Conservation (phyloP, 2,888 invertebrate species). For the Phania funesta region DNA sequence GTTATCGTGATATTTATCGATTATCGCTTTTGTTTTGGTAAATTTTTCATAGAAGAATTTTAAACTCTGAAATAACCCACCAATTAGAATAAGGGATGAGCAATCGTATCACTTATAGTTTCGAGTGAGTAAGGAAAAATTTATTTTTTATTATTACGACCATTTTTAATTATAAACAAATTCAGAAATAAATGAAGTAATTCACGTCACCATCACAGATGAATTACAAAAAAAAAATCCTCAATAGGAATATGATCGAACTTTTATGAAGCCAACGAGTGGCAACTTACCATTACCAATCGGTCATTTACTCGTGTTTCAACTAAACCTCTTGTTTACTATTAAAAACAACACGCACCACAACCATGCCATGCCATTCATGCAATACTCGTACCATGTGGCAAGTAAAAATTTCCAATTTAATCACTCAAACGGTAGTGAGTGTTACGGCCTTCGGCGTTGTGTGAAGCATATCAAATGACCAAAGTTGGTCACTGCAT, state of each 20-base stretch:
- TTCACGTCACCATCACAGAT: background rate
- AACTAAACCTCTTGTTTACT: slow-evolving; percentile 35
- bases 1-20: background rate
- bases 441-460: slow-evolving; percentile 76
- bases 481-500: slow-evolving; percentile 51
- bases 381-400: slow-evolving; percentile 47
- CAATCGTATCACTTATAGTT: too few species aligned
- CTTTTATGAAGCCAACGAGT: background rate
- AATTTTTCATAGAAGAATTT: slow-evolving; percentile 12
- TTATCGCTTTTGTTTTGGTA: background rate
- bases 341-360: slow-evolving; percentile 47
- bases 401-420: slow-evolving; percentile 59
- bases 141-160: too few species aligned
- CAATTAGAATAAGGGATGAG: slow-evolving; percentile 19
- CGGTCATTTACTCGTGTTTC: slow-evolving; percentile 13
- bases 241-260: slow-evolving; percentile 31
- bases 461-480: slow-evolving; percentile 75
- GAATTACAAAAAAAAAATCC: background rate
- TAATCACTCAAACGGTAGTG: slow-evolving; percentile 59
- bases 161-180: too few species aligned
- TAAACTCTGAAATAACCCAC: background rate
- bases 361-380: slow-evolving; percentile 30
- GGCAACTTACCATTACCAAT: background rate
- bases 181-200: too few species aligned
- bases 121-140: too few species aligned